Percentiles rank a stretch among this genome's conserved stretches.
These are phyloP conservation scores for Solen grandis DNA, from an alignment of 1,140 invertebrate genomes.

Conservation along the genomic window DNA sequence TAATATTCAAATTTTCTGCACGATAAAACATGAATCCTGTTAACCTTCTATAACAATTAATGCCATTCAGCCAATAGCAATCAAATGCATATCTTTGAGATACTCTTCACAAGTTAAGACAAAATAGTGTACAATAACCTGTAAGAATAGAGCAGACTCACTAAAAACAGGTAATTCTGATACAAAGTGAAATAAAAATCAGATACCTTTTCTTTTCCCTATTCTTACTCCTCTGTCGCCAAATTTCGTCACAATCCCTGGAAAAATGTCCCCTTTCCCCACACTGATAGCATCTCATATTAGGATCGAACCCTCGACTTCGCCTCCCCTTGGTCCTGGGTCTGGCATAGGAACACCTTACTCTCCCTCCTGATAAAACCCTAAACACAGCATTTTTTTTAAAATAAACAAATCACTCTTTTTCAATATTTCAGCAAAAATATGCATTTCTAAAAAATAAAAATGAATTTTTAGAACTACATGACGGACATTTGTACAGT, in stretches of 20 bases:
- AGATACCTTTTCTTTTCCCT: constrained; percentile 32
- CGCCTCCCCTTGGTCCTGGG: constrained; percentile 74
- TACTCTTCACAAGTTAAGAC: background rate
- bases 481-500: too few species aligned
- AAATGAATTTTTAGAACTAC: constrained; percentile 1
- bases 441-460: too few species aligned
- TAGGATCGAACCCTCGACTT: constrained; percentile 76
- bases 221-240: constrained; percentile 64
- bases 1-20: too few species aligned
- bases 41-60: background rate
- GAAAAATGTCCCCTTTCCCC: constrained; percentile 80
- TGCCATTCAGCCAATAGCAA: background rate
- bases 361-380: constrained; percentile 66
- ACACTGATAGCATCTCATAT: constrained; percentile 79
- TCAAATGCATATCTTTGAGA: background rate
- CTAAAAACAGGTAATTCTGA: background rate
- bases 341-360: constrained; percentile 76
- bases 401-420: background rate
- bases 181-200: background rate
- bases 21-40: background rate
- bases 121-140: background rate
- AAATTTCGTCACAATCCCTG: constrained; percentile 75
- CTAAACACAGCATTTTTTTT: too few species aligned
- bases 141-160: background rate
- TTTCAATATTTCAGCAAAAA: too few species aligned